Evolutionary conservation across 2,797 vertebrate genomes (phyloP).

Genomic region (Halcyon smyrnensis): DNA sequence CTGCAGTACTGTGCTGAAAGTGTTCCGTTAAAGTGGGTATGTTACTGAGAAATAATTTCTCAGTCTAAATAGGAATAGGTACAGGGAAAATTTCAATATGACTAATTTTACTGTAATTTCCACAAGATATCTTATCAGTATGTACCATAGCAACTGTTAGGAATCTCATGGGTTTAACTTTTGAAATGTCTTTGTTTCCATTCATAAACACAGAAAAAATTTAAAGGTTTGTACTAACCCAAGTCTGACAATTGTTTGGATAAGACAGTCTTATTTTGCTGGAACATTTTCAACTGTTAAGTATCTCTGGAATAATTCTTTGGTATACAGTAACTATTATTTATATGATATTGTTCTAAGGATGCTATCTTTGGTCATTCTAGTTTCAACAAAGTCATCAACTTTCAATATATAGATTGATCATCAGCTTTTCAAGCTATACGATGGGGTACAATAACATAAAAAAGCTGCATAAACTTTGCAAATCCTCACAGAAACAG

Average conservation of each 20-base stretch:
- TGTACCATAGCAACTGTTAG: background rate
- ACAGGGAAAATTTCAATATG: background rate
- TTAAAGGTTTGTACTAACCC: background rate
- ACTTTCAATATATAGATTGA: background rate
- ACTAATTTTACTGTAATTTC: background rate
- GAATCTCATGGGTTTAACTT: slow-evolving; percentile 16
- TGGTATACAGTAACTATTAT: background rate
- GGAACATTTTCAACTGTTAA: background rate
- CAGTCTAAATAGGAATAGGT: background rate
- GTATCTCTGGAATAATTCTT: background rate
- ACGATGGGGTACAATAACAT: background rate
- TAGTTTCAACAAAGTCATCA: background rate
- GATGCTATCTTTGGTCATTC: background rate
- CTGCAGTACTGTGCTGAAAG: background rate
- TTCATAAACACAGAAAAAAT: slow-evolving; percentile 4
- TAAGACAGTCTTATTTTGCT: slow-evolving; percentile 24
- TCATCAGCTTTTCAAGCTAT: background rate
- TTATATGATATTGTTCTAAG: background rate
- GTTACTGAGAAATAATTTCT: background rate
- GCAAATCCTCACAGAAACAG: background rate
- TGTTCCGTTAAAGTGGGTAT: background rate
- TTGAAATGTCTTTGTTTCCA: slow-evolving; percentile 11
- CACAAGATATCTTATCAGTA: background rate
- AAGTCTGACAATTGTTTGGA: background rate
- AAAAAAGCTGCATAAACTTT: slow-evolving; percentile 33